Conservation (phyloP, 2,113 vertebrate genomes). For the Megaleporinus macrocephalus region DNA sequence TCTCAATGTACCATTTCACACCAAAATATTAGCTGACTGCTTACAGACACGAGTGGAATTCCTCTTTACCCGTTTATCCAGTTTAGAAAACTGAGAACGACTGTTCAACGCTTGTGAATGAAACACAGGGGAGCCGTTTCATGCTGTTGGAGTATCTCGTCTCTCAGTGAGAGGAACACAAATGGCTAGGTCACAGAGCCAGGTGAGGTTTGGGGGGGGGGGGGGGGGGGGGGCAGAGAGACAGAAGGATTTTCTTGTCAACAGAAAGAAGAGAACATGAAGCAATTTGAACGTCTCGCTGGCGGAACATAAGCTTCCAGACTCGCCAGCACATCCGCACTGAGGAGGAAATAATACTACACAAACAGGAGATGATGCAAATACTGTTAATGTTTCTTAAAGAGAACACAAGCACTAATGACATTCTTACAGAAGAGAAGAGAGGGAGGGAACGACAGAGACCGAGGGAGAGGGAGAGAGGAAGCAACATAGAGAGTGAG, state of each 20-base stretch:
- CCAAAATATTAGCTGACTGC: no score
- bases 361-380: neutral
- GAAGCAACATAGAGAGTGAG: no score
- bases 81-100: neutral
- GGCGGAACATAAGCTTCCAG: neutral
- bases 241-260: neutral
- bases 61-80: no score
- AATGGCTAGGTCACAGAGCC: neutral
- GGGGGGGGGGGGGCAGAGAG: neutral
- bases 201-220: neutral
- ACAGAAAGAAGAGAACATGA: neutral
- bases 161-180: neutral
- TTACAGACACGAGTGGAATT: no score
- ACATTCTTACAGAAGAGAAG: no score
- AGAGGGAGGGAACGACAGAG: no score
- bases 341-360: neutral
- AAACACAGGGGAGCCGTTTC: neutral
- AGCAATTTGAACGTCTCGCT: neutral
- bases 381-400: neutral
- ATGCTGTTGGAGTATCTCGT: neutral
- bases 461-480: no score
- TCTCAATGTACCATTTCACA: no score
- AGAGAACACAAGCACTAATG: neutral
- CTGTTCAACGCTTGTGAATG: neutral
- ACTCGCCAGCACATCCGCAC: neutral